Evolutionary conservation across 2,888 invertebrate genomes (phyloP).

Genomic region (Leptura quadrifasciata): DNA sequence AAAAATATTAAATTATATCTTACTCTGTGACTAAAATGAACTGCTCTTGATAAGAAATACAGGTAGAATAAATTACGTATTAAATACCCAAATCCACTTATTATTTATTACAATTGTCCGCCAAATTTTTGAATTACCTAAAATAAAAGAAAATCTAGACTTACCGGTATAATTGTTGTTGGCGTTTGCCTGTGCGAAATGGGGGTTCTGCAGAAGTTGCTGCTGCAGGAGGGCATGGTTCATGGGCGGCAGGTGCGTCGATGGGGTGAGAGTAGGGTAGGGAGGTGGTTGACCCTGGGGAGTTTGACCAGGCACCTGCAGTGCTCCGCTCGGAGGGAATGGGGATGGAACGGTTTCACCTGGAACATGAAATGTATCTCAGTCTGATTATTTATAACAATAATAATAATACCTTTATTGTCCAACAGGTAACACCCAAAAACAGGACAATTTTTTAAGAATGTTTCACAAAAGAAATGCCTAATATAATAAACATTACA

Average conservation of each 20-base stretch:
- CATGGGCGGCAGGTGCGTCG: slow-evolving; percentile 65
- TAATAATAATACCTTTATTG: too few relatives aligned
- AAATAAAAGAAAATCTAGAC: slow-evolving; percentile 61
- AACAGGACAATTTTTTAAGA: too few relatives aligned
- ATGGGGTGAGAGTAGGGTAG: slow-evolving; percentile 67
- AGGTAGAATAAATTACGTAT: too few relatives aligned
- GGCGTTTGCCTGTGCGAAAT: slow-evolving; percentile 71
- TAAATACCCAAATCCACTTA: too few relatives aligned
- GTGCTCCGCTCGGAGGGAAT: slow-evolving; percentile 66
- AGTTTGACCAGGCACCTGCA: slow-evolving; percentile 58
- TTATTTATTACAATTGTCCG: background rate
- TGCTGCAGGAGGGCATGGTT: slow-evolving; percentile 74
- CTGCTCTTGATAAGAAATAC: too few relatives aligned
- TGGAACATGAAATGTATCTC: slow-evolving; percentile 62
- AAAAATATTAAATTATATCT: too few relatives aligned
- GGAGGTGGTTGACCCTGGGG: slow-evolving; percentile 70
- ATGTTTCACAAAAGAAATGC: too few relatives aligned
- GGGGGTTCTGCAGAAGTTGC: slow-evolving; percentile 77
- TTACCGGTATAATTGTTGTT: slow-evolving; percentile 74
- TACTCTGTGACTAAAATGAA: too few relatives aligned
- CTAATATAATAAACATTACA: too few relatives aligned
- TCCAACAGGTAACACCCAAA: too few relatives aligned
- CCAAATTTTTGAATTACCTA: background rate
- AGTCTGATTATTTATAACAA: too few relatives aligned
- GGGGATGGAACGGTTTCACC: slow-evolving; percentile 75